phyloP scores from a whole-genome alignment of 2,113 vertebrate species.

The Canis aureus region DNA sequence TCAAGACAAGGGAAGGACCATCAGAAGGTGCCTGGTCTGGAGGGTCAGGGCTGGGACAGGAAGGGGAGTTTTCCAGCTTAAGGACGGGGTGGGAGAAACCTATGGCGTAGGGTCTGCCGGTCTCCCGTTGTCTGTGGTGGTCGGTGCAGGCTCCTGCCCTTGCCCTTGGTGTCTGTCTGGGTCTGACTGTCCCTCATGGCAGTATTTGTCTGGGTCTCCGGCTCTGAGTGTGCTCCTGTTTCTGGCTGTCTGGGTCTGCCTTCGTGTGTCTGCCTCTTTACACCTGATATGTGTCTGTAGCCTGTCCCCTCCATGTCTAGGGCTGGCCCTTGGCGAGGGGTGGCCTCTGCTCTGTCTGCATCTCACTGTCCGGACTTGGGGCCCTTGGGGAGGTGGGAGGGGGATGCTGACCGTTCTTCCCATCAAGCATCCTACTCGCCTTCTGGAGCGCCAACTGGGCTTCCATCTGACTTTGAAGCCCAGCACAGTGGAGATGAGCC shows the following conservation, averaged over 20 bases:
- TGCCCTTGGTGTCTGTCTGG: not conserved
- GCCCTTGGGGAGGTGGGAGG: not conserved
- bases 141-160: not conserved
- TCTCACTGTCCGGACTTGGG: not conserved
- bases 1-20: accelerated
- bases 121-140: constrained; percentile 49
- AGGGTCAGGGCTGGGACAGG: not conserved
- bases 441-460: not conserved
- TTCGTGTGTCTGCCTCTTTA: no score
- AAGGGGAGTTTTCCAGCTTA: not conserved
- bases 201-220: not conserved
- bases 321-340: not conserved
- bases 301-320: not conserved
- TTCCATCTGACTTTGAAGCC: constrained; percentile 7
- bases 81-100: not conserved
- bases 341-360: not conserved
- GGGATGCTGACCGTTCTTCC: not conserved
- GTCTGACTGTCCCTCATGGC: not conserved
- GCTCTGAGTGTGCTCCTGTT: not conserved
- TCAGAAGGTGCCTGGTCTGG: not conserved
- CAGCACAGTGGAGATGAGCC: not conserved
- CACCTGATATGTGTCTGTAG: not conserved
- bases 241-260: not conserved
- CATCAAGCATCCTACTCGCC: not conserved
- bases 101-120: not conserved